Percentiles rank a stretch among this genome's conserved stretches.
Conservation (phyloP, 2,888 invertebrate species). For the Choristoneura rosaceana region DNA sequence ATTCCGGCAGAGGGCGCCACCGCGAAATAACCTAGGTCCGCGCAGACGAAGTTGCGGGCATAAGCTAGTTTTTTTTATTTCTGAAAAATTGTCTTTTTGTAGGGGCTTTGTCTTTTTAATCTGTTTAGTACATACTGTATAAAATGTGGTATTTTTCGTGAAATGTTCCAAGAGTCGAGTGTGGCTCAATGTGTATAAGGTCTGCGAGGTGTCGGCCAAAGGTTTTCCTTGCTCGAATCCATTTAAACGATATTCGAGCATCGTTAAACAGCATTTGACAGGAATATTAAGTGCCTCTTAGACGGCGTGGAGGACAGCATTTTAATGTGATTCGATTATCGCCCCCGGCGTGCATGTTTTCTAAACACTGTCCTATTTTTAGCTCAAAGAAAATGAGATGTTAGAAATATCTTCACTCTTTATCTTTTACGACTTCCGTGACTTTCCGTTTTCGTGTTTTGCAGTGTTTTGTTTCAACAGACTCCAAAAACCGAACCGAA, state of each 20-base stretch:
- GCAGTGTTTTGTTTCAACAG: background rate
- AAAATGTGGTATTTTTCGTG: no score
- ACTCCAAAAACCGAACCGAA: background rate
- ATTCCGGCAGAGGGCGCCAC: no score
- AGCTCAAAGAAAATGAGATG: constrained; percentile 16
- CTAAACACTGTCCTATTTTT: constrained; percentile 36
- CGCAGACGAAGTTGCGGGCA: no score
- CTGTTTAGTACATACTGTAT: no score
- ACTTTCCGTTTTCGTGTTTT: background rate
- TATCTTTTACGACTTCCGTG: constrained; percentile 2
- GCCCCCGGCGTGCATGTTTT: constrained; percentile 43
- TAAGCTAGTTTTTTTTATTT: no score
- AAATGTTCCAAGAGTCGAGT: no score
- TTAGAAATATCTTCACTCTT: background rate
- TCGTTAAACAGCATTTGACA: constrained; percentile 46
- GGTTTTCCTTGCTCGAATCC: constrained; percentile 29
- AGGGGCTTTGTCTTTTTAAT: no score
- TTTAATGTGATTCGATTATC: constrained; percentile 56
- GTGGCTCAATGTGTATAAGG: background rate
- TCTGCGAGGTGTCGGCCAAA: background rate
- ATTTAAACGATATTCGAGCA: constrained; percentile 42
- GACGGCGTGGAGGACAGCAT: constrained; percentile 50
- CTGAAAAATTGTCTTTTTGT: no score
- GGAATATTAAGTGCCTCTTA: constrained; percentile 68
- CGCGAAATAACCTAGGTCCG: no score